Percentiles rank a stretch among this genome's conserved stretches.
These are phyloP conservation scores for Eretmochelys imbricata DNA, from an alignment of 2,113 vertebrate genomes.

Conservation along the genomic window DNA sequence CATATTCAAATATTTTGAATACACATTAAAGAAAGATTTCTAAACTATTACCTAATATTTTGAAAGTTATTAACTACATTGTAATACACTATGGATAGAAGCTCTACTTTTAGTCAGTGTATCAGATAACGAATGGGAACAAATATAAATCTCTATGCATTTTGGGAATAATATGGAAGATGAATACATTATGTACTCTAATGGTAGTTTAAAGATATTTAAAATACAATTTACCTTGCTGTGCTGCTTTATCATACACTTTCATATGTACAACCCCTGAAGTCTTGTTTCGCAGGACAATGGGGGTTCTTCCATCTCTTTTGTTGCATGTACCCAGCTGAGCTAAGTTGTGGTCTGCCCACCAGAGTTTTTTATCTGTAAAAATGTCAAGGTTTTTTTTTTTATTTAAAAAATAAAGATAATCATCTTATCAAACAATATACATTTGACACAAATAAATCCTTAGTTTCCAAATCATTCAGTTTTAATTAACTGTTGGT, in stretches of 20 bases:
- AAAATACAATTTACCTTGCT: slow-evolving; percentile 85
- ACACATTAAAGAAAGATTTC: not conserved
- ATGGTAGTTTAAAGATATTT: not conserved
- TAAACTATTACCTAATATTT: not conserved
- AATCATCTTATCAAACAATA: not conserved
- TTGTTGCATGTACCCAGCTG: slow-evolving; percentile 94
- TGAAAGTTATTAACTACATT: not conserved
- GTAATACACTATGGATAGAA: not conserved
- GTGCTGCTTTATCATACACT: slow-evolving; percentile 92
- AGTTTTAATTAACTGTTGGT: not conserved
- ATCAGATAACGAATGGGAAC: not conserved
- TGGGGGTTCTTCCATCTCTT: slow-evolving; percentile 89
- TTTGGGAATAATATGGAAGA: not conserved
- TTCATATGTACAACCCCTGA: slow-evolving; percentile 96
- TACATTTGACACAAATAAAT: not conserved
- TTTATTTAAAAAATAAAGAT: not conserved
- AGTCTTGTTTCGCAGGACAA: slow-evolving; percentile 93
- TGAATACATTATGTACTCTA: not conserved
- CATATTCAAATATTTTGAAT: not conserved
- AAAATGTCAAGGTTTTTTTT: slow-evolving; percentile 36
- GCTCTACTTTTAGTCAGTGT: not conserved
- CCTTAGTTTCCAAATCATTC: not conserved
- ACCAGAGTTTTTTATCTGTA: slow-evolving; percentile 95
- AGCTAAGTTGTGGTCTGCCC: slow-evolving; percentile 94
- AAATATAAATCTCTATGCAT: rapidly evolving